Base-by-base conservation (phyloP, 2,888 invertebrate genomes). In the Yponomeuta sedellus region DNA sequence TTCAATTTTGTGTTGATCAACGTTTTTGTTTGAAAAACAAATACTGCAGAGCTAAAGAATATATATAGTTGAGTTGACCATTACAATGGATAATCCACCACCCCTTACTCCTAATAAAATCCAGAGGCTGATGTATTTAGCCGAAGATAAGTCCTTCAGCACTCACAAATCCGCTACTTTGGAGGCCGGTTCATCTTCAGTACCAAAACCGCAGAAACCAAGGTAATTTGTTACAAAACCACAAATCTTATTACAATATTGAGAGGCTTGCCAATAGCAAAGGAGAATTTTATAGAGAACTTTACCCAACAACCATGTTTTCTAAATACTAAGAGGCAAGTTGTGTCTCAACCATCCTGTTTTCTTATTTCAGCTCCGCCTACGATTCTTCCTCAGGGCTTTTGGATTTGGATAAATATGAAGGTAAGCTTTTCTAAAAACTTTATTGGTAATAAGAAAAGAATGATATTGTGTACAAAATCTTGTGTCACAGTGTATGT, bases 321-420 rank as follows among this genome's bases (percentile, higher is more conserved):
- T 34, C 34, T 8, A 34, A 34, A 34, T 8, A 5, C 25, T 25
- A 4, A 34, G 6, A 34, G 34, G 34, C 10, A 34, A 34, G 34
- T 8, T 8, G 5, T 5, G 34, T 34, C 5, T 34, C 34, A 34
- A 34, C 34, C 34, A 52, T 34, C 16, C 22, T 58, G 11, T 58
- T 58, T n/a, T 61, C 34, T 5, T 34, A 16, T 61, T 34, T 11
- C 61, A 61, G 28, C 61, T 61, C 64, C 12, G 57, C 34, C 44
- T 75, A 75, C 69, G 88, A 88, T 70, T 82, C 81, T 28, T 91
- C 90, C 68, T 89, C 89, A 44, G 88, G 90, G 8, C 84, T 91
- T 66, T 71, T 90, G 68, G 90, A 91, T 72, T 74, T 91, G 67
- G 88, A 90, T 59, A 74, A 75, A 70, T 70, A 88, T 56, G 85